Evolutionary conservation across 2,113 vertebrate species (phyloP).

Genomic region (Asarcornis scutulata): DNA sequence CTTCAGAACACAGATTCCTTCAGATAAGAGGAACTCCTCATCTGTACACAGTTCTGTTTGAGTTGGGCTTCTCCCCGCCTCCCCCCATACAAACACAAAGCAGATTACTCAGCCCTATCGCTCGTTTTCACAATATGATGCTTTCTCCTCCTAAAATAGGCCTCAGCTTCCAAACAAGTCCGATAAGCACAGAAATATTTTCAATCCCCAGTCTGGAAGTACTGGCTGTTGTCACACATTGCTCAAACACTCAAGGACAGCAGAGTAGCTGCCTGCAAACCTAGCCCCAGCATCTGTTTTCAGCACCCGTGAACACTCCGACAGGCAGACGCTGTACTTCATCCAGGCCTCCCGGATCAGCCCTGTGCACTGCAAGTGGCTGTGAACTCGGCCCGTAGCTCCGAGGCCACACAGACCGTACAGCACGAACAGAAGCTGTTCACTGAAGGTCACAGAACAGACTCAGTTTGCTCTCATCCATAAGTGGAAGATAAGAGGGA

Average conservation of each 20-base stretch:
- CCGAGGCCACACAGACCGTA: not conserved
- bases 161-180: not conserved
- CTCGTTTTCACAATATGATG: not conserved
- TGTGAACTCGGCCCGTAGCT: not conserved
- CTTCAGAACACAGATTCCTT: not conserved
- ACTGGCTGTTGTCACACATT: not conserved
- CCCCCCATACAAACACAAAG: not conserved
- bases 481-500: not conserved
- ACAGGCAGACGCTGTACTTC: not conserved
- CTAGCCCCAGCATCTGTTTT: not conserved
- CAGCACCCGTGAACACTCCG: not conserved
- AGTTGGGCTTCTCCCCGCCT: not conserved
- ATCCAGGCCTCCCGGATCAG: not conserved
- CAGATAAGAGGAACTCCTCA: not conserved
- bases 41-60: not conserved
- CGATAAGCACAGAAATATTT: not conserved
- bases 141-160: not conserved
- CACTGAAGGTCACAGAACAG: constrained; percentile 8
- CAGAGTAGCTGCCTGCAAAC: not conserved
- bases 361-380: not conserved
- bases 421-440: not conserved
- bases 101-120: not conserved
- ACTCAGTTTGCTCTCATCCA: not conserved
- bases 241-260: not conserved
- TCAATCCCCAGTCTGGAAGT: not conserved